Evolutionary conservation across 2,797 vertebrate genomes (phyloP).

Genomic region (Spinibarbus caldwelli): DNA sequence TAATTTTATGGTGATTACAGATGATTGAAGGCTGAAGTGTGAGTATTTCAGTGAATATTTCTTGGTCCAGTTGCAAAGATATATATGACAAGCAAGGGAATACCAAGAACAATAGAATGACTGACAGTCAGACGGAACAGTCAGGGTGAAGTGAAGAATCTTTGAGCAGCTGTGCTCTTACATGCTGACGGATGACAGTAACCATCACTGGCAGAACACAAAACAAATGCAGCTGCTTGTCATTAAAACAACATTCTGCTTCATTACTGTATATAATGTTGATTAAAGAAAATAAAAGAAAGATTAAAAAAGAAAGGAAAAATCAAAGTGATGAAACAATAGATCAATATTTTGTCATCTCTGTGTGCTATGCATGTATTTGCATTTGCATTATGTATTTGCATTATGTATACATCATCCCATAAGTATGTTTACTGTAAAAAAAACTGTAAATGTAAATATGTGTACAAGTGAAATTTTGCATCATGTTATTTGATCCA

Average conservation of each 20-base stretch:
- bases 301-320: background rate
- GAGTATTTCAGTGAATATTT: background rate
- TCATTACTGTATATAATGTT: background rate
- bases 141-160: background rate
- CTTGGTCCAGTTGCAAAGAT: background rate
- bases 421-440: too few species aligned
- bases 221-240: background rate
- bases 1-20: background rate
- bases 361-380: background rate
- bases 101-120: background rate
- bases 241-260: background rate
- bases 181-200: background rate
- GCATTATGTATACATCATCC: background rate
- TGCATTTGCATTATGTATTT: background rate
- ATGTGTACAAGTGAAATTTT: background rate
- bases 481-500: background rate
- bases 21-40: background rate
- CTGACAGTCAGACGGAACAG: slow-evolving; percentile 1
- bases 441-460: background rate
- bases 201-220: background rate
- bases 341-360: background rate
- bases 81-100: background rate
- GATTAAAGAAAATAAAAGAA: background rate
- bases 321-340: background rate
- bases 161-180: background rate